Evolutionary conservation across 2,888 invertebrate species (phyloP), one percentile per base, ranked within the genome.

Genomic region (Seira sanloemensis): DNA sequence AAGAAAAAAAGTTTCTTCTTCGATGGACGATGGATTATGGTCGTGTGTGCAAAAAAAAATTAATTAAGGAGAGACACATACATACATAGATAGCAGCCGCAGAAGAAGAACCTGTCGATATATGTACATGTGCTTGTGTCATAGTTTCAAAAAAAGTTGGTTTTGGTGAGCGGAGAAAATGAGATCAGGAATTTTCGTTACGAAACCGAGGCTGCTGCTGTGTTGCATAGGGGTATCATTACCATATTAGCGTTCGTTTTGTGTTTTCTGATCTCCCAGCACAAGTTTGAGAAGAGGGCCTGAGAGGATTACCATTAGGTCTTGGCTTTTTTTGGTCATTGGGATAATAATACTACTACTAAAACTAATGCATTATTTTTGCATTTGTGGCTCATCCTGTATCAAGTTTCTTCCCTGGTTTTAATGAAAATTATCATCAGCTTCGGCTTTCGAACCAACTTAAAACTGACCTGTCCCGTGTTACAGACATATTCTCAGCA

Each of bases 21-120:
- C 16, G 24, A 5, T 65, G 19, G 26, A 69, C 18, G 18, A 24
- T 76, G 66, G 24, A 24, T 50, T 66, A 58, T 37, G 27, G 12
- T 37, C 24, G 19, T n/a, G 50, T 50, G 58, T 74, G 67, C 76
- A 76, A 76, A 50, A 50, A 65, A 62, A 73, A 73, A 58, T 54
- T 25, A 73, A 37, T 37, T 37, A 37, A 37, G 65, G 65, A 62
- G 27, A 74, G 74, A 74, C 37, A 65, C 37, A 58, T 54, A 58
- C 26, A 73, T 58, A 72, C 24, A 54, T 58, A 54, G 26, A 26
- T 5, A 37, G 54, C 21, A 25, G 54, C 72, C n/a, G n/a, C n/a
- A n/a, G n/a, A n/a, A n/a, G 58, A n/a, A n/a, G n/a, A 58, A 58
- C 9, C 37, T 58, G 58, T 58, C 58, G n/a, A 58, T 58, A 4